These are phyloP conservation scores for Ceryle rudis DNA, from an alignment of 2,797 vertebrate genomes.

Conservation along the genomic window DNA sequence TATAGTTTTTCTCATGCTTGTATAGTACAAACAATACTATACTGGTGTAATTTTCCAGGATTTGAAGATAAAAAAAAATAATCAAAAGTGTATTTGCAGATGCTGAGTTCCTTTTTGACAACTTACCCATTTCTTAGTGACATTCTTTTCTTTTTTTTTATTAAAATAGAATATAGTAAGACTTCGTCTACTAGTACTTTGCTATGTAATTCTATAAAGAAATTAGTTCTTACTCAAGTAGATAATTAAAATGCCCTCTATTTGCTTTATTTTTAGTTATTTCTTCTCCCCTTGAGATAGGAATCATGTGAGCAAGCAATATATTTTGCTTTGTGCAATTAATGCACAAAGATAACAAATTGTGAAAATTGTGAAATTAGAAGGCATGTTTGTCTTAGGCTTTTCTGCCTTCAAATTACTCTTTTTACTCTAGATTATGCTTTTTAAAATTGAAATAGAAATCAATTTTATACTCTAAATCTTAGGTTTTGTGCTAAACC, in stretches of 20 bases:
- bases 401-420: background rate
- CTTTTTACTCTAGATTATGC: background rate
- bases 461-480: background rate
- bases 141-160: background rate
- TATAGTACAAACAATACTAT: background rate
- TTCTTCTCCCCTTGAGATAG: background rate
- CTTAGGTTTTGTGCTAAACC: background rate
- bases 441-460: background rate
- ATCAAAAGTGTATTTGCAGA: background rate
- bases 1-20: background rate
- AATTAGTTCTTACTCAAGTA: background rate
- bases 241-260: background rate
- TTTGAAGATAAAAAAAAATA: background rate
- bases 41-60: background rate
- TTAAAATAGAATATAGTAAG: background rate
- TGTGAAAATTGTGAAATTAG: background rate
- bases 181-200: background rate
- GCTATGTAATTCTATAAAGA: background rate
- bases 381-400: background rate
- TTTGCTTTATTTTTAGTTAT: constrained; percentile 14
- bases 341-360: background rate
- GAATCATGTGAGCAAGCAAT: background rate
- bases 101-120: background rate
- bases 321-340: background rate
- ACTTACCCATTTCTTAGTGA: background rate